A percentile compares a stretch with the other conserved stretches of the same genome.
Conservation (phyloP, 2,888 invertebrate genomes). For the Sicus ferrugineus region DNA sequence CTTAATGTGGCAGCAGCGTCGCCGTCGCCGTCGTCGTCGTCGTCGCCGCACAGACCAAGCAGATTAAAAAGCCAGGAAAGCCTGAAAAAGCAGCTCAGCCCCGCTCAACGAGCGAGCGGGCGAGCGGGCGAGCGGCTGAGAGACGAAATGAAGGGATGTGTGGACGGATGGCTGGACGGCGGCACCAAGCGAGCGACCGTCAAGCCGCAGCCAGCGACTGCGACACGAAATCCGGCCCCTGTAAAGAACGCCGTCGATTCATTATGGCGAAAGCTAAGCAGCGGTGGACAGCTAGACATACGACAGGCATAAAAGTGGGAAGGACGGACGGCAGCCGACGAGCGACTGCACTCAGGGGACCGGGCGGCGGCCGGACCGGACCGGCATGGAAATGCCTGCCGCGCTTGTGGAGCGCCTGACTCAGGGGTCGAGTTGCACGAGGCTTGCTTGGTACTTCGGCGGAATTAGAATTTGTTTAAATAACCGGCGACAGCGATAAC, state of each 20-base stretch:
- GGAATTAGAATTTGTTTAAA: conserved; percentile 42
- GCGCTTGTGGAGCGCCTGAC: neutral
- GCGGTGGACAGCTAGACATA: conserved; percentile 16
- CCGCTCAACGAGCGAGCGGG: no score
- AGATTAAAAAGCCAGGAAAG: conserved; percentile 24
- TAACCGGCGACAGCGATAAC: conserved; percentile 36
- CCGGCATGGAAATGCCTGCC: neutral
- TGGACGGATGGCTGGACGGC: no score
- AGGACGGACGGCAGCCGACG: conserved; percentile 25
- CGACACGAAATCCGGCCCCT: conserved; percentile 4
- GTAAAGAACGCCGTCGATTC: conserved; percentile 28
- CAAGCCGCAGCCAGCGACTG: conserved; percentile 10
- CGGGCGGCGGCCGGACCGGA: neutral
- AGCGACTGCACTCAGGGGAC: neutral
- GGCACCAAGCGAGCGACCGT: conserved; percentile 1
- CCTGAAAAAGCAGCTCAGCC: conserved; percentile 6
- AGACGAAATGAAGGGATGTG: no score
- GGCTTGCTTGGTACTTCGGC: conserved; percentile 21
- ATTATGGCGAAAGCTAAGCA: conserved; percentile 28
- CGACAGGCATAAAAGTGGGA: conserved; percentile 19
- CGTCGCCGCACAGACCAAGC: conserved; percentile 24
- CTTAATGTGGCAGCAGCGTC: neutral
- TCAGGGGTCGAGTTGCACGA: neutral
- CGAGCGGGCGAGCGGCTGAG: no score
- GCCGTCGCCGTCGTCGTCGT: neutral